phyloP scores from a whole-genome alignment of 2,888 invertebrate genomes.

The Anagyrus pseudococci region DNA sequence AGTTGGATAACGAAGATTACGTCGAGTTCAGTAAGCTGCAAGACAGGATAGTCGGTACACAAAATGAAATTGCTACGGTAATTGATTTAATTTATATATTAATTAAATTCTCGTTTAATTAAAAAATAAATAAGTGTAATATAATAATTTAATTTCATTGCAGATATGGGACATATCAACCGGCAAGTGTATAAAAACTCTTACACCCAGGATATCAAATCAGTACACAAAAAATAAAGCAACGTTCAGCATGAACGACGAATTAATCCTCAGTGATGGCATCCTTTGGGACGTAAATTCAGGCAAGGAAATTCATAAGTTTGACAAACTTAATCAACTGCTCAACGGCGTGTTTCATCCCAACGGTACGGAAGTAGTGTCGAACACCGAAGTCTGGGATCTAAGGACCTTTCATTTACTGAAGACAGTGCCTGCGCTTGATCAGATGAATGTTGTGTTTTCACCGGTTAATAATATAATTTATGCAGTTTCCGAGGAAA shows the following conservation, averaged over 20 bases:
- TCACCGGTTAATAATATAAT: slow-evolving; percentile 86
- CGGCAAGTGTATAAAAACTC: slow-evolving; percentile 74
- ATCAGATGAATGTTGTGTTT: slow-evolving; percentile 89
- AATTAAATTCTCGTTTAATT: too few relatives aligned
- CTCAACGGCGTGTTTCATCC: slow-evolving; percentile 97
- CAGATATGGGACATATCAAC: slow-evolving; percentile 88
- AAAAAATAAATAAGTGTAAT: too few relatives aligned
- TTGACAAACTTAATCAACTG: slow-evolving; percentile 95
- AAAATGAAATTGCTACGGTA: slow-evolving; percentile 80
- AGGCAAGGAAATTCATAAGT: slow-evolving; percentile 90
- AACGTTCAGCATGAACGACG: slow-evolving; percentile 92
- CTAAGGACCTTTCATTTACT: slow-evolving; percentile 91
- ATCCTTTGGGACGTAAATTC: slow-evolving; percentile 92
- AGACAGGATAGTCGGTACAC: slow-evolving; percentile 89
- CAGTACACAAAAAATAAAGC: slow-evolving; percentile 93
- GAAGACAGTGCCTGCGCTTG: slow-evolving; percentile 91
- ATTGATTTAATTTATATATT: too few relatives aligned
- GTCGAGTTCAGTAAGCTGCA: slow-evolving; percentile 92
- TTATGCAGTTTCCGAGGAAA: slow-evolving; percentile 84
- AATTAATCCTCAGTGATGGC: slow-evolving; percentile 90
- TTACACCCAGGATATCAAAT: slow-evolving; percentile 85
- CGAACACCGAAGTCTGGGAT: slow-evolving; percentile 99
- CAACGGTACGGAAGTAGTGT: slow-evolving; percentile 93
- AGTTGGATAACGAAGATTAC: slow-evolving; percentile 85
- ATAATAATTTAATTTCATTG: too few relatives aligned